A percentile compares a stretch with the other conserved stretches of the same genome.
Conservation (phyloP, 2,888 invertebrate genomes). For the Dasysyrphus albostriatus region DNA sequence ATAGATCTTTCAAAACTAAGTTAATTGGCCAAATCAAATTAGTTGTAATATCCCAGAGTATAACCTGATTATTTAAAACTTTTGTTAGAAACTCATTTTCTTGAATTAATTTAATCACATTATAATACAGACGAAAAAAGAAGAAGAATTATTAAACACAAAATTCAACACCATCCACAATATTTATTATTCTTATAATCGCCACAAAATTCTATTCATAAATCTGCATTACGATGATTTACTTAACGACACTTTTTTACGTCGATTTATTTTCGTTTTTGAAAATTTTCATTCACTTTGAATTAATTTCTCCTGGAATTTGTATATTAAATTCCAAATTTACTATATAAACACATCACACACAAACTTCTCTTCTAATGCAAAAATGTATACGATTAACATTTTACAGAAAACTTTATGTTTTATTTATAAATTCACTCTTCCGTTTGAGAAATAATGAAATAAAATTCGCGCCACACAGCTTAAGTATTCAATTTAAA, state of each 20-base stretch:
- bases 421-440: conserved; percentile 74
- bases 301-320: conserved; percentile 34
- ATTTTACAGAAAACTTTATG: conserved; percentile 33
- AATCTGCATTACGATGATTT: not conserved
- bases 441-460: conserved; percentile 48
- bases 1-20: too few species aligned
- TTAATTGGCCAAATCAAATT: too few species aligned
- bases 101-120: too few species aligned
- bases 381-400: not conserved
- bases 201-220: not conserved
- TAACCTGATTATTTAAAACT: too few species aligned
- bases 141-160: not conserved
- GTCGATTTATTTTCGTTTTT: conserved; percentile 3
- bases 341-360: conserved; percentile 12
- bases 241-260: conserved; percentile 9
- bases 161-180: conserved; percentile 23
- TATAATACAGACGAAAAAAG: too few species aligned
- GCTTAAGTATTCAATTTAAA: conserved; percentile 1
- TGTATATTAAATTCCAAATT: conserved; percentile 37
- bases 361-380: not conserved
- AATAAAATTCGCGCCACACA: conserved; percentile 35
- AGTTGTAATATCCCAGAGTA: too few species aligned
- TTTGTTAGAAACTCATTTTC: too few species aligned
- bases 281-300: conserved; percentile 25
- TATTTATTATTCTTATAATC: not conserved